Percentiles rank a stretch among this genome's conserved stretches.
Conservation (phyloP, 2,888 invertebrate genomes). For the Cremastinae sp. region DNA sequence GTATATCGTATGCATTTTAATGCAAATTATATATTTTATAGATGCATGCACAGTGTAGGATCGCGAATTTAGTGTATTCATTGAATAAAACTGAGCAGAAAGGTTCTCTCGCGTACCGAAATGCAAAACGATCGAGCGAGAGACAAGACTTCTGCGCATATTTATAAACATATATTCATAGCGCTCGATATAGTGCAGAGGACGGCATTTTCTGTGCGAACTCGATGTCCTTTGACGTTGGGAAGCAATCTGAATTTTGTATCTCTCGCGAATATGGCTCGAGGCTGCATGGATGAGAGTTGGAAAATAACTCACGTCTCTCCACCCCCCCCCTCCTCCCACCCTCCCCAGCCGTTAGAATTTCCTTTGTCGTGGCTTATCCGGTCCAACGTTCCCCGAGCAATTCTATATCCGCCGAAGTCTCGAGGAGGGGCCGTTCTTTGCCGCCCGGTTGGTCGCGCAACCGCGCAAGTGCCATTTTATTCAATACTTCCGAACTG, state of each 20-base stretch:
- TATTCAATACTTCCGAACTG: constrained; percentile 14
- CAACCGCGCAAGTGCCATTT: constrained; percentile 50
- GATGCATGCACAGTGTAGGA: too few species aligned
- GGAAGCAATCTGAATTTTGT: constrained; percentile 55
- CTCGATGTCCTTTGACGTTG: constrained; percentile 50
- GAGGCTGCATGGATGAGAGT: constrained; percentile 46
- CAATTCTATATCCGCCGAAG: constrained; percentile 20
- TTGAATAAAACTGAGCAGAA: too few species aligned
- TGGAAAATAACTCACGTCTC: constrained; percentile 17
- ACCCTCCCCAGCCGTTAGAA: background rate
- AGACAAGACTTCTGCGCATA: constrained; percentile 52
- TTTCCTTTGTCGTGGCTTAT: constrained; percentile 50
- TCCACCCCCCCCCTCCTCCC: too few species aligned
- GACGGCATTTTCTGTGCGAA: constrained; percentile 8
- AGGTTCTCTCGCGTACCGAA: background rate
- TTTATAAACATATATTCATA: constrained; percentile 57
- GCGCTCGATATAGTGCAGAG: constrained; percentile 23
- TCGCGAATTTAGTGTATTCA: too few species aligned
- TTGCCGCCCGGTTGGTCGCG: constrained; percentile 34
- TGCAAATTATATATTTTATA: too few species aligned
- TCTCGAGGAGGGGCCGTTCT: constrained; percentile 30
- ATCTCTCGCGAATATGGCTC: constrained; percentile 34
- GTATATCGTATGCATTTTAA: too few species aligned
- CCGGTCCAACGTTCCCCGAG: constrained; percentile 30
- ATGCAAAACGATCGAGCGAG: background rate